Conservation (phyloP, 2,888 invertebrate genomes). For the Leptopilina drosophilae region DNA sequence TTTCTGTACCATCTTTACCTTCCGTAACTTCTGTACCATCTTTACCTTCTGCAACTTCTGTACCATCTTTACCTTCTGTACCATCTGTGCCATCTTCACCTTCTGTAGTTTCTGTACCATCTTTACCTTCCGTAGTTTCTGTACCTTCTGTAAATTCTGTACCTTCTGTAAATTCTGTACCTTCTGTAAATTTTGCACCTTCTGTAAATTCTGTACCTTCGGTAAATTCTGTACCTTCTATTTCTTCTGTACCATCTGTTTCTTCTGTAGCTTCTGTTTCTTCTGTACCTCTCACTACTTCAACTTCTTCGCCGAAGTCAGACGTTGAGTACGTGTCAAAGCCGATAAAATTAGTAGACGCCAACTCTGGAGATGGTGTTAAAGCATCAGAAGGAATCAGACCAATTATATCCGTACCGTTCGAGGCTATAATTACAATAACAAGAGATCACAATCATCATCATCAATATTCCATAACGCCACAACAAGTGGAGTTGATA, state of each 20-base stretch:
- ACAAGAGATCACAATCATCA: slow-evolving; percentile 57
- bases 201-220: background rate
- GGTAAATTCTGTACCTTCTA: background rate
- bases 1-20: background rate
- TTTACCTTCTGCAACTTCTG: background rate
- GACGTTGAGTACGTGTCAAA: slow-evolving; percentile 48
- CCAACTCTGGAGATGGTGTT: background rate
- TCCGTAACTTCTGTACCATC: background rate
- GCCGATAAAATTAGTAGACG: slow-evolving; percentile 37
- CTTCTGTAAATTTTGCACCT: background rate
- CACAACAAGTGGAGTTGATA: slow-evolving; percentile 10
- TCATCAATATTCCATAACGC: background rate
- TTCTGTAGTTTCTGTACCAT: background rate
- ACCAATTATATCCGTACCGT: slow-evolving; percentile 71
- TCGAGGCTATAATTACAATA: slow-evolving; percentile 73
- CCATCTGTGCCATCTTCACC: background rate
- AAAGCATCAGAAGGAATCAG: slow-evolving; percentile 27
- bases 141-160: background rate
- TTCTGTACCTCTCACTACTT: slow-evolving; percentile 31
- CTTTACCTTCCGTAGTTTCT: background rate
- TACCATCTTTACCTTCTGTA: background rate
- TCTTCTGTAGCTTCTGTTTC: slow-evolving; percentile 31
- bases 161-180: background rate
- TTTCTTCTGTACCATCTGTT: background rate
- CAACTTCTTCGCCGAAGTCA: slow-evolving; percentile 37